A percentile compares a stretch with the other conserved stretches of the same genome.
phyloP scores from a whole-genome alignment of 2,888 invertebrate species.

The Volucella bombylans region DNA sequence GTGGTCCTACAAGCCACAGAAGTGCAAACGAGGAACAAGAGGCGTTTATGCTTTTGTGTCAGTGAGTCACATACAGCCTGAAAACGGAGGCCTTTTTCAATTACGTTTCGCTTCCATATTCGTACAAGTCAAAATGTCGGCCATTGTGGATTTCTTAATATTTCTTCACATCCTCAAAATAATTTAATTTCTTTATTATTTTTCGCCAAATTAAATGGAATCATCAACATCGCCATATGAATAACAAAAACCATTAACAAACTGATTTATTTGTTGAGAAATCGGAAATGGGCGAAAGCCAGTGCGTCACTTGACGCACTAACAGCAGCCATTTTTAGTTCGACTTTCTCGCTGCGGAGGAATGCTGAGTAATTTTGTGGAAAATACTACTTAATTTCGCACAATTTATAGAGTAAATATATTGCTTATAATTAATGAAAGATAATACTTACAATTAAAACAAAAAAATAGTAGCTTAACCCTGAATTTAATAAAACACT shows the following conservation, averaged over 20 bases:
- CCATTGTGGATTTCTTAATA: constrained; percentile 22
- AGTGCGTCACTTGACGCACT: constrained; percentile 32
- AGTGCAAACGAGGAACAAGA: constrained; percentile 12
- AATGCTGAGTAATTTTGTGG: not conserved
- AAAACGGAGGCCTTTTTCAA: constrained; percentile 19
- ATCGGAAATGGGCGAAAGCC: not conserved
- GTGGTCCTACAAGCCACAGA: constrained; percentile 7
- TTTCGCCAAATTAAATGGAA: too few species aligned
- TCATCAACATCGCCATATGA: too few species aligned
- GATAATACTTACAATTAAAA: constrained; percentile 81
- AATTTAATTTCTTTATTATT: too few species aligned
- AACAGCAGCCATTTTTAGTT: constrained; percentile 45
- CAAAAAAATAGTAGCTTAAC: constrained; percentile 82
- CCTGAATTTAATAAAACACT: constrained; percentile 76
- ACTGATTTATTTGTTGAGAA: not conserved
- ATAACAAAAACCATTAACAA: too few species aligned
- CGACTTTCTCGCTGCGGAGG: not conserved
- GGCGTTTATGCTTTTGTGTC: not conserved
- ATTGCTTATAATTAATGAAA: constrained; percentile 5
- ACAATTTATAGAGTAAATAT: not conserved
- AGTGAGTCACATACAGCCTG: constrained; percentile 1
- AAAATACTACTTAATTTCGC: not conserved
- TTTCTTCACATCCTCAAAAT: too few species aligned
- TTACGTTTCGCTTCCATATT: constrained; percentile 16
- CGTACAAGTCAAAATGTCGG: constrained; percentile 53